Percentiles rank a stretch among this genome's conserved stretches.
Conservation (phyloP, 2,797 vertebrate species). For the Heterohyrax brucei region DNA sequence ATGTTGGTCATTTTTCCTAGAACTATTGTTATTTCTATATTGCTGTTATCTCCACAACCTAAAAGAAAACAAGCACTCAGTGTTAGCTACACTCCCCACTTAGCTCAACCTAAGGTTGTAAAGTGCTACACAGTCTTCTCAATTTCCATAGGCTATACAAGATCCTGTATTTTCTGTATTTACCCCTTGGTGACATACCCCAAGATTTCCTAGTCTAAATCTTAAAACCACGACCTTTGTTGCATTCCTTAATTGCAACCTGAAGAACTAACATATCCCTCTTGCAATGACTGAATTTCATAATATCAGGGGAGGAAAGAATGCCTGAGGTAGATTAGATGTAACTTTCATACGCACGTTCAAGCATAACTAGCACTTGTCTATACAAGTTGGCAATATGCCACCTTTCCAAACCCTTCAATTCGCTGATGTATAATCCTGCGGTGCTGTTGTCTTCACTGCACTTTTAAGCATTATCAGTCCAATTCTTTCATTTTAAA, state of each 20-base stretch:
- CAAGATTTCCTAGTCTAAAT: constrained; percentile 46
- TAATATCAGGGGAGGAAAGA: neutral
- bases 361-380: neutral
- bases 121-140: constrained; percentile 18
- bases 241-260: constrained; percentile 36
- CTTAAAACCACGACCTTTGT: constrained; percentile 22
- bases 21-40: constrained; percentile 28
- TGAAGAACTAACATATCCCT: constrained; percentile 54
- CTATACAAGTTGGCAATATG: constrained; percentile 8
- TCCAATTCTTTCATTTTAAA: constrained; percentile 37
- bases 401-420: neutral
- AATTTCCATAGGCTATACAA: constrained; percentile 53
- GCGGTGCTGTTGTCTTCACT: neutral
- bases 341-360: constrained; percentile 39
- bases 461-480: too few relatives aligned
- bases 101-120: constrained; percentile 25
- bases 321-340: constrained; percentile 6
- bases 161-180: constrained; percentile 42
- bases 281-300: constrained; percentile 29
- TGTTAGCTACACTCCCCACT: constrained; percentile 37
- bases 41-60: constrained; percentile 35
- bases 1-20: neutral
- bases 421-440: neutral
- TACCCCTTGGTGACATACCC: constrained; percentile 21
- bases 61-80: constrained; percentile 44